These are phyloP conservation scores for Pseudorectes ferrugineus DNA, from an alignment of 2,113 vertebrate species.

Conservation along the genomic window DNA sequence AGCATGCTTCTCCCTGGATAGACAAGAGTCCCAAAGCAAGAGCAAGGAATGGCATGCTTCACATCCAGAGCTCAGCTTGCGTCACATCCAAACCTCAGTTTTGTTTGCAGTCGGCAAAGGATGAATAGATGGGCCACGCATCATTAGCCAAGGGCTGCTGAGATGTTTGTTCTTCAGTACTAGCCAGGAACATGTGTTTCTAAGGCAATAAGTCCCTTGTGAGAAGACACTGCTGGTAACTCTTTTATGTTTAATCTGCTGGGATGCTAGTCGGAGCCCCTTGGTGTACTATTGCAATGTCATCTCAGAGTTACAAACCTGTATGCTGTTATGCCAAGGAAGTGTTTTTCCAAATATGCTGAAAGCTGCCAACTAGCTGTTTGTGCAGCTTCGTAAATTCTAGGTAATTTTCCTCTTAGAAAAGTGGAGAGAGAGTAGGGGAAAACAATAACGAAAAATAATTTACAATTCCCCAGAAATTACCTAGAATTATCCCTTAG, in stretches of 20 bases:
- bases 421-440: not conserved
- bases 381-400: slow-evolving; percentile 36
- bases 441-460: not conserved
- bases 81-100: not conserved
- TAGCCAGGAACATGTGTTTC: not conserved
- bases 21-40: not conserved
- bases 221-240: not conserved
- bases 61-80: not conserved
- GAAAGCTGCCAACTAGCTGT: slow-evolving; percentile 15
- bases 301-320: not conserved
- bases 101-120: not conserved
- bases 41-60: not conserved
- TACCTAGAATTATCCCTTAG: not conserved
- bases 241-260: not conserved
- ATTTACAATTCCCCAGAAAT: not conserved
- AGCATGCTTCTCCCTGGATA: not conserved
- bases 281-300: not conserved
- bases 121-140: not conserved
- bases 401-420: slow-evolving; percentile 33
- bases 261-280: not conserved
- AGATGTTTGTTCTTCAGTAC: not conserved
- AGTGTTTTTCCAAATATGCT: slow-evolving; percentile 20
- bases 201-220: not conserved
- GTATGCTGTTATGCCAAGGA: not conserved
- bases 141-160: not conserved